Conservation (phyloP, 2,113 vertebrate species). For the Calcarius ornatus region DNA sequence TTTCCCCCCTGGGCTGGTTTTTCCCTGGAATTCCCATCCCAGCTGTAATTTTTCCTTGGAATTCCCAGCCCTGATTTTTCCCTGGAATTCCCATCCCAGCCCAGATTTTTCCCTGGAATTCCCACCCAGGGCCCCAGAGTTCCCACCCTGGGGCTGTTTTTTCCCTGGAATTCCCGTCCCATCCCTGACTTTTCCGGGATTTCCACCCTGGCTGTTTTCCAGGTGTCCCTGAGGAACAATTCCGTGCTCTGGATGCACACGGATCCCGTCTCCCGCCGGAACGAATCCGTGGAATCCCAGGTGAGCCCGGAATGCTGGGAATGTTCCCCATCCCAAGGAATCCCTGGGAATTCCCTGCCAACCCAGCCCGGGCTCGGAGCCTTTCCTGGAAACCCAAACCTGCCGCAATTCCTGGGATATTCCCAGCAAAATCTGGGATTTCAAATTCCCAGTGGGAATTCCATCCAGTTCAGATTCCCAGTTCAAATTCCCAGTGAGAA, state of each 20-base stretch:
- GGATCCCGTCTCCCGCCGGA: constrained; percentile 85
- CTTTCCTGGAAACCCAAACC: too few species aligned
- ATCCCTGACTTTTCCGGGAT: too few species aligned
- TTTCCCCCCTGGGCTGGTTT: too few species aligned
- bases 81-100: background rate
- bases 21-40: background rate
- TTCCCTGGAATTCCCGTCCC: too few species aligned
- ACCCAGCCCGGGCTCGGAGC: background rate
- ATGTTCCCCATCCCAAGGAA: background rate
- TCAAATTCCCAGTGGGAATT: background rate
- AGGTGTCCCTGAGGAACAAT: constrained; percentile 80
- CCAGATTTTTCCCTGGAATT: too few species aligned
- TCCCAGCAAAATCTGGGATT: background rate
- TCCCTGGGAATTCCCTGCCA: background rate
- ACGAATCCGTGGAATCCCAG: constrained; percentile 68
- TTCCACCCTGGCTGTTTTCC: background rate
- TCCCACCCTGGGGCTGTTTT: too few species aligned
- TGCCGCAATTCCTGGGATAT: too few species aligned
- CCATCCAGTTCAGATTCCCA: too few species aligned
- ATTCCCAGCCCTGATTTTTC: background rate
- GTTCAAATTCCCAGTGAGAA: too few species aligned
- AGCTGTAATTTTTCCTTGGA: too few species aligned
- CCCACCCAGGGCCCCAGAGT: too few species aligned
- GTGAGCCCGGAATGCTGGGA: constrained; percentile 42
- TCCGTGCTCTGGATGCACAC: constrained; percentile 86